A percentile compares a stretch with the other conserved stretches of the same genome.
These are phyloP conservation scores for Diplazon laetatorius DNA, from an alignment of 2,888 invertebrate genomes.

Conservation along the genomic window DNA sequence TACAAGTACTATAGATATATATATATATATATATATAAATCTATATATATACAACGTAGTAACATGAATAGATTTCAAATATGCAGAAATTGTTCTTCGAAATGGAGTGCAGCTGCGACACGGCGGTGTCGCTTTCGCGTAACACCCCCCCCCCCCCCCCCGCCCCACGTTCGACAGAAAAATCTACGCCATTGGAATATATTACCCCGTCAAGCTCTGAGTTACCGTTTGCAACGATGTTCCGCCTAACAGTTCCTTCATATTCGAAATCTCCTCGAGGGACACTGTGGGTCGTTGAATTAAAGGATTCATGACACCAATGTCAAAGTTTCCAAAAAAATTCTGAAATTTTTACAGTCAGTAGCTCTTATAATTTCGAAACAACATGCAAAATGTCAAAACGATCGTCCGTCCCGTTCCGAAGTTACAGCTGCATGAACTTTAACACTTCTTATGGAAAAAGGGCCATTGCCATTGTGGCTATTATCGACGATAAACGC, in stretches of 20 bases:
- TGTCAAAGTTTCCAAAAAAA: no score
- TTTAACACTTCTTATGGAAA: no score
- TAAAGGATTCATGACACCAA: no score
- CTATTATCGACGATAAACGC: no score
- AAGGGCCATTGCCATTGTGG: no score
- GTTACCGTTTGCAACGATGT: slow-evolving; percentile 30
- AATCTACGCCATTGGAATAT: slow-evolving; percentile 50
- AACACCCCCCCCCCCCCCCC: slow-evolving; percentile 12
- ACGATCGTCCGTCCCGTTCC: no score
- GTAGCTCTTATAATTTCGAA: no score
- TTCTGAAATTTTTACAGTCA: no score
- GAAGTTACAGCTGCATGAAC: no score
- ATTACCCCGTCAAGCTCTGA: slow-evolving; percentile 55
- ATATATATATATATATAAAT: no score
- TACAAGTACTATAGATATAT: slow-evolving; percentile 25
- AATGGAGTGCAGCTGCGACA: slow-evolving; percentile 78
- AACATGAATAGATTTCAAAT: slow-evolving; percentile 78
- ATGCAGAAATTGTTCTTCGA: slow-evolving; percentile 79
- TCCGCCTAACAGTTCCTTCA: slow-evolving; percentile 15
- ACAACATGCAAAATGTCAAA: no score
- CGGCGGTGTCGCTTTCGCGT: slow-evolving; percentile 68
- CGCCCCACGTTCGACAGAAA: slow-evolving; percentile 19
- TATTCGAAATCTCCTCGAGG: slow-evolving; percentile 24
- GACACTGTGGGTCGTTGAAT: no score
- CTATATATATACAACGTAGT: slow-evolving; percentile 49